These are phyloP conservation scores for Chrysemys picta DNA, from an alignment of 2,113 vertebrate genomes.

Conservation along the genomic window DNA sequence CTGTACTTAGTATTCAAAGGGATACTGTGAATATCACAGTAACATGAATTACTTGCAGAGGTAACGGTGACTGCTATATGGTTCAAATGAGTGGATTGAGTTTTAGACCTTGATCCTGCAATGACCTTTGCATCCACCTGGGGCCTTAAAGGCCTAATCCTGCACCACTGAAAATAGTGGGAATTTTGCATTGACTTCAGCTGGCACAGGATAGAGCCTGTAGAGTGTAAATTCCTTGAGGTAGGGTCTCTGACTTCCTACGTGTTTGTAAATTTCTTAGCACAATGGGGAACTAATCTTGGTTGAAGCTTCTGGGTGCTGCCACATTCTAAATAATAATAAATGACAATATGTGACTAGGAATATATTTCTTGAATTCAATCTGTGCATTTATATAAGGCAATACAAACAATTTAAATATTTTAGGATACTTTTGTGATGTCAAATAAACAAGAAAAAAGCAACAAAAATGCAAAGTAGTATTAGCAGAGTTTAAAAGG, in stretches of 20 bases:
- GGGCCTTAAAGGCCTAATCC: neutral
- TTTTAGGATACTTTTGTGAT: neutral
- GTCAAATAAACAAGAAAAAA: neutral
- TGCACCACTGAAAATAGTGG: neutral
- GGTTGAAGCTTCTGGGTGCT: neutral
- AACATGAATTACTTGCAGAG: neutral
- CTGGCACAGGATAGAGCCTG: neutral
- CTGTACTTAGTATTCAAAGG: neutral
- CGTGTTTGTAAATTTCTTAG: neutral
- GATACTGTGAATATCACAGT: neutral
- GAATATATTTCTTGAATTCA: neutral
- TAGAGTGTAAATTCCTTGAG: neutral
- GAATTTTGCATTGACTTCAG: neutral
- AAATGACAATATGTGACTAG: neutral
- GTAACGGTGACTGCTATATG: neutral
- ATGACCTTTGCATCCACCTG: neutral
- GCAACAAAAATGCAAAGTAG: neutral
- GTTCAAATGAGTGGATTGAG: neutral
- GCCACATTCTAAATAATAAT: neutral
- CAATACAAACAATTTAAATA: neutral
- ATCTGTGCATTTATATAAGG: neutral
- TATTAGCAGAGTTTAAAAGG: neutral
- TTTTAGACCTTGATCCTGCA: neutral
- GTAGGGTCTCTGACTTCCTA: neutral
- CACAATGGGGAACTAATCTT: neutral